These are phyloP conservation scores for Xanthostigma xanthostigma DNA, from an alignment of 2,888 invertebrate species.

Conservation along the genomic window DNA sequence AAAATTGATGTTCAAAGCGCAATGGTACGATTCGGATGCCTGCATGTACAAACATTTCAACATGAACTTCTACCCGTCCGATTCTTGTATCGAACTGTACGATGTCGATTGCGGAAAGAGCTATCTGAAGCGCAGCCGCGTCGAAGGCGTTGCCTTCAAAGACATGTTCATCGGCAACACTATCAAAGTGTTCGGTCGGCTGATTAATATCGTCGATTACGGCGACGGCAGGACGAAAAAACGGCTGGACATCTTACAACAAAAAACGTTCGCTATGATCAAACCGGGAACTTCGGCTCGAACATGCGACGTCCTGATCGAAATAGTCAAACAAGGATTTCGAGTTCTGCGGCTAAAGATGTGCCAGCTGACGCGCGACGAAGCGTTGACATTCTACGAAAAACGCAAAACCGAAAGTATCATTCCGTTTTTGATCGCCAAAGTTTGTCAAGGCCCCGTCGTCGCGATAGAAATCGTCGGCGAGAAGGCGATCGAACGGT, in stretches of 20 bases:
- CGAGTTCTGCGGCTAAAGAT: constrained; percentile 56
- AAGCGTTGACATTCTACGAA: constrained; percentile 47
- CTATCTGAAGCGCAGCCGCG: constrained; percentile 46
- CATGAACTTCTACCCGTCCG: constrained; percentile 60
- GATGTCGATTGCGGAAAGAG: constrained; percentile 23
- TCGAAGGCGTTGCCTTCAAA: constrained; percentile 45
- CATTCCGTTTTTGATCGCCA: constrained; percentile 47
- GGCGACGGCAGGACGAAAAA: constrained; percentile 53
- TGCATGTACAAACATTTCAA: constrained; percentile 57
- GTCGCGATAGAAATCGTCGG: constrained; percentile 61
- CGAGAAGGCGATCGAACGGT: constrained; percentile 44
- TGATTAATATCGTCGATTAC: constrained; percentile 56
- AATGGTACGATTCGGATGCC: constrained; percentile 78
- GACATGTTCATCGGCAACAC: constrained; percentile 62
- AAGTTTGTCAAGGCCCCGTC: constrained; percentile 51
- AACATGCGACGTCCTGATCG: constrained; percentile 58
- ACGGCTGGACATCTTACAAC: constrained; percentile 43
- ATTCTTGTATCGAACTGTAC: constrained; percentile 62
- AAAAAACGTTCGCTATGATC: constrained; percentile 61
- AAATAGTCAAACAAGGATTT: constrained; percentile 44
- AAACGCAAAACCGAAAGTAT: constrained; percentile 39
- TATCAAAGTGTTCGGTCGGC: constrained; percentile 55
- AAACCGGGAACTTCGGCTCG: constrained; percentile 56
- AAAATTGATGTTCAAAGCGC: constrained; percentile 51
- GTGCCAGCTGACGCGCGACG: constrained; percentile 46